A percentile compares a stretch with the other conserved stretches of the same genome.
Conservation (phyloP, 2,888 invertebrate genomes). For the Papilio gigon region DNA sequence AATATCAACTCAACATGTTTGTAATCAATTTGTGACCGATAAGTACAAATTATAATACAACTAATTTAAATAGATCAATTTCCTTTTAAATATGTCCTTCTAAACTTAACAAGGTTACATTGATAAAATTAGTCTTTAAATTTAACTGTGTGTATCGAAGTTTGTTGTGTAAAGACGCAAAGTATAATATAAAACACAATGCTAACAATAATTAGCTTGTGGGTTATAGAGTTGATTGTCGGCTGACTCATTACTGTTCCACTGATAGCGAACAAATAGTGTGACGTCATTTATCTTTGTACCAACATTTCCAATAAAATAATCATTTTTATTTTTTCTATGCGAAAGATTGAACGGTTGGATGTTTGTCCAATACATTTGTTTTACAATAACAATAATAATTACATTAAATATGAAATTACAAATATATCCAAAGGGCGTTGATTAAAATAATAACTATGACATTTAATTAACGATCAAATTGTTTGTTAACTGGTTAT, state of each 20-base stretch:
- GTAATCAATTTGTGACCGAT: no score
- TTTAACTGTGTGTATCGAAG: background rate
- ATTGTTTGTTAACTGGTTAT: conserved; percentile 3
- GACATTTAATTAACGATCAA: background rate
- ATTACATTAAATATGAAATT: background rate
- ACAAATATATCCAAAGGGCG: background rate
- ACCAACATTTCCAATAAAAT: conserved; percentile 7
- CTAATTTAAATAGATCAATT: no score
- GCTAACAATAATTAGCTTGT: conserved; percentile 37
- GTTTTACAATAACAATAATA: background rate
- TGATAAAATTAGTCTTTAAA: no score
- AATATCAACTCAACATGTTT: no score
- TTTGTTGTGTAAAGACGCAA: background rate
- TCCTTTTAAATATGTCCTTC: no score
- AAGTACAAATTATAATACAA: no score
- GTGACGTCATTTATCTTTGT: conserved; percentile 22
- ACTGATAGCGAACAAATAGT: conserved; percentile 30
- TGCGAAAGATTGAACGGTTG: no score
- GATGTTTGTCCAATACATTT: no score
- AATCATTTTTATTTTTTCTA: no score
- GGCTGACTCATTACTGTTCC: conserved; percentile 33
- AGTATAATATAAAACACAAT: background rate
- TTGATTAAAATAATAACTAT: conserved; percentile 12
- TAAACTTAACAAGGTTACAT: no score
- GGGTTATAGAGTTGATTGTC: conserved; percentile 32